Conservation (phyloP, 1,140 invertebrate genomes). For the Plutomurus gul region DNA sequence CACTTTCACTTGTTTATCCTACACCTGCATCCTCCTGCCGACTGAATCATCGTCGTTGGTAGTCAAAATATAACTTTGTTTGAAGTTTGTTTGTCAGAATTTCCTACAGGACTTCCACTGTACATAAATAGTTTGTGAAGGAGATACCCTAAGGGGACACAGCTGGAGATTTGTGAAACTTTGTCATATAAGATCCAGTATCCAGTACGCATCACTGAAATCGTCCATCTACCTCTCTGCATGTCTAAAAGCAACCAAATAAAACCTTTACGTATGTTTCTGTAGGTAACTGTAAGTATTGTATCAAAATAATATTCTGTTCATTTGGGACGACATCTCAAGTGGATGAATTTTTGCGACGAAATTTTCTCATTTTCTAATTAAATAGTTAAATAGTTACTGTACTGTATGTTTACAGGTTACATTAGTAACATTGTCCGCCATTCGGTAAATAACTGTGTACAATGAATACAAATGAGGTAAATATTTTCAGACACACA, state of each 20-base stretch:
- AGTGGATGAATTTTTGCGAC: no score
- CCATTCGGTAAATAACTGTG: no score
- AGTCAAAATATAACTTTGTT: constrained; percentile 1
- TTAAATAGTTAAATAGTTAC: no score
- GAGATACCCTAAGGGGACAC: not conserved
- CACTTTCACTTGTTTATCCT: not conserved
- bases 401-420: no score
- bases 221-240: not conserved
- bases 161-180: not conserved
- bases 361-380: no score
- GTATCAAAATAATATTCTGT: no score
- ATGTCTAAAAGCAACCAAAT: not conserved
- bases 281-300: no score
- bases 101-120: not conserved
- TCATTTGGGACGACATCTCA: no score
- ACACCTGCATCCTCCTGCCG: not conserved
- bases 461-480: no score
- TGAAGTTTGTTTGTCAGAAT: not conserved
- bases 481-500: no score
- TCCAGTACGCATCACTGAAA: not conserved
- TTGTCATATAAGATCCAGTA: not conserved
- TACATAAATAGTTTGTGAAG: not conserved
- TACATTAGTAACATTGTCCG: no score
- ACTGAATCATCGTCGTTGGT: not conserved
- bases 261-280: no score